These are phyloP conservation scores for Dasypolia templi DNA, from an alignment of 2,888 invertebrate genomes.

Conservation along the genomic window DNA sequence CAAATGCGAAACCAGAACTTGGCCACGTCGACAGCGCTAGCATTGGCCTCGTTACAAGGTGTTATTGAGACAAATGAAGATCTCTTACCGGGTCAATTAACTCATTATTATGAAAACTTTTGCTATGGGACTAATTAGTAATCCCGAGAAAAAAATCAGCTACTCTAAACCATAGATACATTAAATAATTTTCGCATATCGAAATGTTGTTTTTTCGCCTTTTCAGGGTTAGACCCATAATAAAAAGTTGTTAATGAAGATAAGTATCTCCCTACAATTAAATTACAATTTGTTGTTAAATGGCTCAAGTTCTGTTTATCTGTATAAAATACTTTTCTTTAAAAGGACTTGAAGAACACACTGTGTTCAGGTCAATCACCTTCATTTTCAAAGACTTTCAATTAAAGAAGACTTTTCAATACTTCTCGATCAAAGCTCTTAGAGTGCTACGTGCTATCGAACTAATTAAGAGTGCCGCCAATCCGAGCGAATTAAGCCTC, in stretches of 20 bases:
- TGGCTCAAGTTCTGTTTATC: not conserved
- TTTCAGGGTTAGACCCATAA: not conserved
- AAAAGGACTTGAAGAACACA: not conserved
- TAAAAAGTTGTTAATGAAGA: not conserved
- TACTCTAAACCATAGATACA: too few relatives aligned
- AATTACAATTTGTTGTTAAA: too few relatives aligned
- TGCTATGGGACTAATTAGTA: too few relatives aligned
- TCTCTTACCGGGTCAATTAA: too few relatives aligned
- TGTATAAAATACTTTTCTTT: not conserved
- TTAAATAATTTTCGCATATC: too few relatives aligned
- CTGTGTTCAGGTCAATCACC: conserved; percentile 5
- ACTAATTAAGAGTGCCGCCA: conserved; percentile 25
- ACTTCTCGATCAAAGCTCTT: conserved; percentile 13
- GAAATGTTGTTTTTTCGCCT: not conserved
- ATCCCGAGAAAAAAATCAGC: too few relatives aligned
- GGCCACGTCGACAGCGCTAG: too few relatives aligned
- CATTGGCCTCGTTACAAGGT: too few relatives aligned
- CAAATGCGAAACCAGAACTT: too few relatives aligned
- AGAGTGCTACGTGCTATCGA: conserved; percentile 17
- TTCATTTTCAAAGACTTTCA: conserved; percentile 18
- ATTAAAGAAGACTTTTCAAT: not conserved
- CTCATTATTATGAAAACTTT: too few relatives aligned
- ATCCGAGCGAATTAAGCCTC: conserved; percentile 1
- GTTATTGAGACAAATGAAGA: too few relatives aligned
- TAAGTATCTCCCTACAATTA: not conserved